phyloP scores from a whole-genome alignment of 1,140 invertebrate species.

The Parasteatoda tepidariorum region DNA sequence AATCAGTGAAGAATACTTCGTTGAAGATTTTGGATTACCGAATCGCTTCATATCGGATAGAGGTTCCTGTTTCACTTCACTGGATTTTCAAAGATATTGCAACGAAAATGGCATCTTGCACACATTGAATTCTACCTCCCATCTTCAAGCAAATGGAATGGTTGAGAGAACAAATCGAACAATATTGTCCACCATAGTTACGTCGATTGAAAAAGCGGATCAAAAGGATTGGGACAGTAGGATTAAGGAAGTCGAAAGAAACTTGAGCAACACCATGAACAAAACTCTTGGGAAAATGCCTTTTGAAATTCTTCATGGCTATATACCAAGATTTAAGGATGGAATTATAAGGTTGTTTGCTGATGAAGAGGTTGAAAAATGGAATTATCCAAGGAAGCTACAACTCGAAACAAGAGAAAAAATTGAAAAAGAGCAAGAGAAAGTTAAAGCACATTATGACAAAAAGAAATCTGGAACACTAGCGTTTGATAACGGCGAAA shows the following conservation, averaged over 20 bases:
- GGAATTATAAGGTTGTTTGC: not conserved
- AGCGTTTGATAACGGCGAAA: not conserved
- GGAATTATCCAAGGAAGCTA: not conserved
- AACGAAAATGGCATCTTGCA: not conserved
- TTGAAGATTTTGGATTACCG: conserved; percentile 1
- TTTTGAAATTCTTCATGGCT: conserved; percentile 4
- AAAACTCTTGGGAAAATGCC: not conserved
- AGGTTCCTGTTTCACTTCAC: not conserved
- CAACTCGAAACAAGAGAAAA: not conserved
- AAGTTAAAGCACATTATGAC: not conserved
- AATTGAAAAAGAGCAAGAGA: not conserved
- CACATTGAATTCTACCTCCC: not conserved
- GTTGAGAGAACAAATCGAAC: not conserved
- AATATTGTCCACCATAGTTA: not conserved
- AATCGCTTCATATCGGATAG: not conserved
- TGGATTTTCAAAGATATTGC: not conserved
- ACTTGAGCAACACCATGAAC: conserved; percentile 1
- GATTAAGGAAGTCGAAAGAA: not conserved
- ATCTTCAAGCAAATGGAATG: conserved; percentile 1
- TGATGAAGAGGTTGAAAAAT: conserved; percentile 15
- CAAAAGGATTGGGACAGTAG: conserved; percentile 7
- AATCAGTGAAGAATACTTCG: conserved; percentile 6
- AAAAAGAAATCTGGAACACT: not conserved
- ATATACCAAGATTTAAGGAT: conserved; percentile 9
- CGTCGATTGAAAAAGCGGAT: not conserved